Base-by-base conservation (phyloP, 2,113 vertebrate species). In the Embiotoca jacksoni region DNA sequence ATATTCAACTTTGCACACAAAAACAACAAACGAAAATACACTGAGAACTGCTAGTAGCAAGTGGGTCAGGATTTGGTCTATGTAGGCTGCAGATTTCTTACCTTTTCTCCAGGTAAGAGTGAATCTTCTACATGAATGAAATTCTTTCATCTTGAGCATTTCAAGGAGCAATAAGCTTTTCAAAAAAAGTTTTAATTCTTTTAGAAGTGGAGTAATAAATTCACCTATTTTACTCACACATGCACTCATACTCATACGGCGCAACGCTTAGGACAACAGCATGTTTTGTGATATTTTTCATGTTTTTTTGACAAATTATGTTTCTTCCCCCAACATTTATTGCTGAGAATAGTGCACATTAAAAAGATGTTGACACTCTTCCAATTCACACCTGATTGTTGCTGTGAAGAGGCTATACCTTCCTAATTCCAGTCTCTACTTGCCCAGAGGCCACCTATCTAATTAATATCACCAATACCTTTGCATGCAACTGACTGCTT, bases 391-490 rank as follows among this genome's bases (percentile, higher is more conserved):
- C 74, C 62, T 80, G 65, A 88, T 74, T 85, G 72, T 87, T 81
- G 73, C 76, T 61, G 49, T 23, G 70, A 76, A 87, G 58, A 78
- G 33, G 41, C 72, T 75, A 33, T 63, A 55, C 16, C 8, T 72
- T 76, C 74, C 79, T 66, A 66, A 36, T 68, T 71, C 60, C 73
- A 82, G 81, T 90, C 73, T 83, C 47, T 33, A 15, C 23, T 86
- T 72, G 78, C 82, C 80, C 66, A 72, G 69, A 63, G 73, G 86
- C 82, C 74, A 90, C 74, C 81, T 75, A 85, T 85, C 82, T 90
- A 90, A 93, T 93, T 92, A 92, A 88, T 83, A 92, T 88, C 64
- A 60, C 72, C 83, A 88, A 83, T 88, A 88, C 81, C 63, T 84
- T 72, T 81, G 75, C 79, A 83, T 82, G 64, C 79, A 87, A 85